phyloP scores from a whole-genome alignment of 2,797 vertebrate species.

The Sebastes kiyomatsui region DNA sequence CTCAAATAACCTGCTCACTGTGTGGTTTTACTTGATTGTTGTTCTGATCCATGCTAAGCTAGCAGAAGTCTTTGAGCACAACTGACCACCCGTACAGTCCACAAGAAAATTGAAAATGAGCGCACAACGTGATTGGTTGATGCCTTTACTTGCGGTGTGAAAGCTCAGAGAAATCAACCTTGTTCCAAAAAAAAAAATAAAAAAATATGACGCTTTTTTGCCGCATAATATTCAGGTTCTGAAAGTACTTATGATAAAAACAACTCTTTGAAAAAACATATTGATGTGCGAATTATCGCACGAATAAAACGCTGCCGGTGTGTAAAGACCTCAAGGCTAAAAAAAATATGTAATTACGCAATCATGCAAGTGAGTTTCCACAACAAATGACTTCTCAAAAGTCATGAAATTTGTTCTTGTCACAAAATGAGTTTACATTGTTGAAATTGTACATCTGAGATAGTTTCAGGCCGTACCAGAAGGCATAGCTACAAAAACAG shows the following conservation, averaged over 20 bases:
- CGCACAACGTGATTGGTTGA: too few species aligned
- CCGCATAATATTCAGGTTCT: too few species aligned
- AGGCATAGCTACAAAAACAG: neutral
- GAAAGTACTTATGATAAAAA: too few species aligned
- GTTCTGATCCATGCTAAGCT: neutral
- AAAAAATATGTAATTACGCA: neutral
- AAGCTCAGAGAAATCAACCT: too few species aligned
- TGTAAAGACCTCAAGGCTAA: neutral
- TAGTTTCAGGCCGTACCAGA: neutral
- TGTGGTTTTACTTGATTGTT: too few species aligned
- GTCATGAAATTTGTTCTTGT: neutral
- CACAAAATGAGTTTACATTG: neutral
- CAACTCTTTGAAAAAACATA: too few species aligned
- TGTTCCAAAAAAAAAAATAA: too few species aligned
- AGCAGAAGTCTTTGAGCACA: neutral
- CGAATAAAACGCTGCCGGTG: fast-evolving
- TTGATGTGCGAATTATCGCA: too few species aligned
- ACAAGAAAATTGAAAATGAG: too few species aligned
- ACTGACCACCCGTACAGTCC: neutral
- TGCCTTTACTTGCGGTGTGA: too few species aligned
- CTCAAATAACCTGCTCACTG: neutral
- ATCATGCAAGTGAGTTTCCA: neutral
- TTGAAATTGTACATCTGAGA: neutral
- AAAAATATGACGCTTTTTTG: too few species aligned
- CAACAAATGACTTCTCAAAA: neutral